phyloP scores from a whole-genome alignment of 2,888 invertebrate genomes.

The Isotomurus palustris region DNA sequence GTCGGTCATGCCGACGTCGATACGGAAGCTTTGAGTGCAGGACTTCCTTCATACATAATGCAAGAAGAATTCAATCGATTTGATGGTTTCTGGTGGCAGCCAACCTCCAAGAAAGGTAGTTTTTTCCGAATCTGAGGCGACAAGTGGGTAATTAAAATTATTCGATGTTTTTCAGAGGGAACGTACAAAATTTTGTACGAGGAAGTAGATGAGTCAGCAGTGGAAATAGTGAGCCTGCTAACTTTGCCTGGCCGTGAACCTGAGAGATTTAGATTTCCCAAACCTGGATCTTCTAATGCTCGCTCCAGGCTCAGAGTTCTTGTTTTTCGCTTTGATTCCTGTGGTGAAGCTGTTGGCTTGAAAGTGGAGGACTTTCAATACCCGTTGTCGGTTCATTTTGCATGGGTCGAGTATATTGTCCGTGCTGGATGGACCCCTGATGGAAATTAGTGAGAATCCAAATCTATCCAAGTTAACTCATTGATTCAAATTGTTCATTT shows the following conservation, averaged over 20 bases:
- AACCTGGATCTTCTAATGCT: constrained; percentile 85
- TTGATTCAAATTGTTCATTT: constrained; percentile 1
- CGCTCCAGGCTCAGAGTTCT: constrained; percentile 71
- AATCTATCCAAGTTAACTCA: background rate
- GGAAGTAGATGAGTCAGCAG: constrained; percentile 64
- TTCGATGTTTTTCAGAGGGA: background rate
- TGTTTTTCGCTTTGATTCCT: constrained; percentile 58
- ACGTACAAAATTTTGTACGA: constrained; percentile 55
- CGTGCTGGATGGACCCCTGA: constrained; percentile 93
- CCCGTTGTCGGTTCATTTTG: constrained; percentile 73
- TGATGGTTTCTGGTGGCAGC: constrained; percentile 98
- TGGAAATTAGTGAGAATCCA: constrained; percentile 75
- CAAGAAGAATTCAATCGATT: constrained; percentile 97
- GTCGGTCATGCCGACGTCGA: constrained; percentile 62
- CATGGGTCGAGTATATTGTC: constrained; percentile 93
- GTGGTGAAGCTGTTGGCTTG: constrained; percentile 67
- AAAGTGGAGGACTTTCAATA: constrained; percentile 70
- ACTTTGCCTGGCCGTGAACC: constrained; percentile 43
- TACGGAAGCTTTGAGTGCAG: constrained; percentile 83
- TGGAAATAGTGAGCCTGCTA: constrained; percentile 73
- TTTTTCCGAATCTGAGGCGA: background rate
- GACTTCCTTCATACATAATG: constrained; percentile 96
- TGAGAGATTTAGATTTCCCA: constrained; percentile 63
- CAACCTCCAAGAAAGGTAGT: no score
- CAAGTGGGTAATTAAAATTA: background rate